Base-by-base conservation (phyloP, 2,797 vertebrate genomes). In the Anas bernieri region DNA sequence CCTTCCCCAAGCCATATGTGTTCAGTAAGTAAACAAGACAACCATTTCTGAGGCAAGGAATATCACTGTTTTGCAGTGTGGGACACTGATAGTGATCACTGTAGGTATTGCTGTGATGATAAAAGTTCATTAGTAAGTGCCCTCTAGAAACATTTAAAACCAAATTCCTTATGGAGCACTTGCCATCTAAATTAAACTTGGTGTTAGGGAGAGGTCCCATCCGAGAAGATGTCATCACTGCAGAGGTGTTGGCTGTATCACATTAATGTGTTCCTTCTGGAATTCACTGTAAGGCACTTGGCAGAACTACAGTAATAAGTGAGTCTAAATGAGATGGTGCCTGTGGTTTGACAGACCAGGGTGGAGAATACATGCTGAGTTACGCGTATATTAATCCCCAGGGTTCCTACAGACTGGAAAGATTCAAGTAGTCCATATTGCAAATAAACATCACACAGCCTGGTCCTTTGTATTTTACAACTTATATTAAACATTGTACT, bases 321-420 rank as follows among this genome's bases (percentile, higher is more conserved):
- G 63, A 17, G n/a, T 33, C 41, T 3, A 7, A 17, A 3, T 6
- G 63, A 43, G 79, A 8, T 2, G 7, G 69, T 30, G 35, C 55
- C 73, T 10, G 62, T 25, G 78, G 14, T 52, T 37, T 89, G 58
- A 25, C 70, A 79, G 67, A 41, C 17, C n/a, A 3, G 23, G 0
- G 17, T 14, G 84, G 46, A 26, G 52, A 22, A 0, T 23, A 11
- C 66, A 1, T 7, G 3, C 35, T 6, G 12, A 17, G 31, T 6
- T 3, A 26, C 17, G 4, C 11, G 3, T 67, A 0, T 46, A 10
- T 8, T 6, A 6, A 68, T 50, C 48, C 93, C 58, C 52, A 17
- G 73, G 55, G 43, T 0, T 78, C 73, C 83, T 3, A 6, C 6
- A 76, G 78, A 33, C 61, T 35, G 2, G 25, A 20, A 6, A 54